Conservation (phyloP, 2,797 vertebrate species). For the Halcyon smyrnensis region DNA sequence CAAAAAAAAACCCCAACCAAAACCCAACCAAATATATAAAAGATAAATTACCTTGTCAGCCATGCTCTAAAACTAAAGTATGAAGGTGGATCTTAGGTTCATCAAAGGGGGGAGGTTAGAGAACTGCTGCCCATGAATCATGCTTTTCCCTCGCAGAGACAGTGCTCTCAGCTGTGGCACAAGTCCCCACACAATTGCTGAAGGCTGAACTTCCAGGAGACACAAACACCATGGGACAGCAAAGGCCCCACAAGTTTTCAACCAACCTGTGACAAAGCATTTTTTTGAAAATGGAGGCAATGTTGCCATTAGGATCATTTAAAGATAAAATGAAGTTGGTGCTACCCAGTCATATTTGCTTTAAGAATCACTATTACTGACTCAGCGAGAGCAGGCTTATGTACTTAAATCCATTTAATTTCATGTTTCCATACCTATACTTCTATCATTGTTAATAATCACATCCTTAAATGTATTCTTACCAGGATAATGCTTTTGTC, state of each 20-base stretch:
- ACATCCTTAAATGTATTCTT: not conserved
- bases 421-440: not conserved
- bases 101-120: not conserved
- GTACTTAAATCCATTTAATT: not conserved
- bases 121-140: not conserved
- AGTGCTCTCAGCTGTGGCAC: not conserved
- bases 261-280: not conserved
- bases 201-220: not conserved
- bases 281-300: not conserved
- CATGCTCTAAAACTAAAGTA: not conserved
- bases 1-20: not conserved
- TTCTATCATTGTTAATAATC: not conserved
- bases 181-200: rapidly evolving
- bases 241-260: not conserved
- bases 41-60: not conserved
- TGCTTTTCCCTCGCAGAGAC: not conserved
- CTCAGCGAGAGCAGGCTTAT: not conserved
- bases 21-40: not conserved
- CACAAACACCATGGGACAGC: not conserved
- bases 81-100: not conserved
- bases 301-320: not conserved
- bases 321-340: not conserved
- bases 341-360: not conserved
- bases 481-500: not conserved
- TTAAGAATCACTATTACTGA: not conserved